Evolutionary conservation across 2,113 vertebrate genomes (phyloP).

Genomic region (Toxotes jaculatrix): DNA sequence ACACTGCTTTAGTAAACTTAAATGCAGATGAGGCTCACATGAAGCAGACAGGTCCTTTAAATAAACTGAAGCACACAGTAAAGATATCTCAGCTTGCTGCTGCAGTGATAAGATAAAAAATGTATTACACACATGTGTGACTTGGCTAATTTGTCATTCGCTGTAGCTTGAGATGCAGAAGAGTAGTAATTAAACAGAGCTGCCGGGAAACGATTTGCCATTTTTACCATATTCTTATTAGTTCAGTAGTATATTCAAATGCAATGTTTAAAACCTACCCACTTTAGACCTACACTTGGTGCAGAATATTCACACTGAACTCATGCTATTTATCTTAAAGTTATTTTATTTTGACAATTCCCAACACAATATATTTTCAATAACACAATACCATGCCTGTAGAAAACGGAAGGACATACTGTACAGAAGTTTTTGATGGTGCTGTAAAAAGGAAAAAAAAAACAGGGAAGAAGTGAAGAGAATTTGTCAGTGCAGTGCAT

Average conservation of each 20-base stretch:
- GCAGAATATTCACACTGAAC: slow-evolving; percentile 19
- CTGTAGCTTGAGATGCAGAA: slow-evolving; percentile 42
- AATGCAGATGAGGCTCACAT: background rate
- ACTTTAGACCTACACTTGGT: slow-evolving; percentile 20
- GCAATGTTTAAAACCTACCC: background rate
- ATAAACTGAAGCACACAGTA: background rate
- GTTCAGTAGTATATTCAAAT: slow-evolving; percentile 19
- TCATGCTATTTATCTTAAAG: slow-evolving; percentile 1
- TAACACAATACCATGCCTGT: background rate
- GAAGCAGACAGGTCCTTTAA: slow-evolving; percentile 1
- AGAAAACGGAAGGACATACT: background rate
- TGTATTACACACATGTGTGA: slow-evolving; percentile 22
- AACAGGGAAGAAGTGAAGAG: background rate
- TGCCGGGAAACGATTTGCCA: slow-evolving; percentile 40
- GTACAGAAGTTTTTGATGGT: slow-evolving; percentile 1
- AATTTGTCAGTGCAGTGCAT: background rate
- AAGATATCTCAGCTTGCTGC: slow-evolving; percentile 2
- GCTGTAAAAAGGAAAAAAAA: background rate
- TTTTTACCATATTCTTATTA: slow-evolving; percentile 40
- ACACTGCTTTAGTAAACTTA: slow-evolving; percentile 18
- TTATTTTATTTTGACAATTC: background rate
- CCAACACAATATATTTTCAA: background rate
- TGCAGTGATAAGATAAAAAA: slow-evolving; percentile 34
- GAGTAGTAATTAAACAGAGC: slow-evolving; percentile 46
- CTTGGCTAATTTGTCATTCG: slow-evolving; percentile 22